Conservation (phyloP, 1,140 invertebrate genomes). For the Chironomus striatipennis region DNA sequence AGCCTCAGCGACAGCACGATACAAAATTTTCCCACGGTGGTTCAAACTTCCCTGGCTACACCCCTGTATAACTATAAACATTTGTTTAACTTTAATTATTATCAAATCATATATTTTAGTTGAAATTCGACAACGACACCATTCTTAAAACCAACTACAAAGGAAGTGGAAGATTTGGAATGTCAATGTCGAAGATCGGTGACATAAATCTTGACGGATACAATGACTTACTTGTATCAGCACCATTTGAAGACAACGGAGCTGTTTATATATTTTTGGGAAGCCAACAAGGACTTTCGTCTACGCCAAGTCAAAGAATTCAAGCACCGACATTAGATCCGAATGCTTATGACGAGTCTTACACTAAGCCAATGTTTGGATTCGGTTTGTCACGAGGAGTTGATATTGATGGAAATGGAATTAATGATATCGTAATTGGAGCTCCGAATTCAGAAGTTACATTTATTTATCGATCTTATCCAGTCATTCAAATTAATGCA, state of each 20-base stretch:
- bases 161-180: conserved; percentile 50
- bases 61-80: no score
- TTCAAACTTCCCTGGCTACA: no score
- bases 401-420: conserved; percentile 54
- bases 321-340: conserved; percentile 30
- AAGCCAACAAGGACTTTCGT: conserved; percentile 44
- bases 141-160: conserved; percentile 40
- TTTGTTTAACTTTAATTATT: no score
- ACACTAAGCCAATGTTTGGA: conserved; percentile 42
- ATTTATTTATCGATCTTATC: conserved; percentile 48
- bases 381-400: conserved; percentile 52
- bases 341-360: conserved; percentile 29
- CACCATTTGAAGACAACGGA: conserved; percentile 56
- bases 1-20: no score
- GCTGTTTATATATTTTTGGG: conserved; percentile 59
- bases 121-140: no score
- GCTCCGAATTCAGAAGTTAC: conserved; percentile 48
- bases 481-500: conserved; percentile 42
- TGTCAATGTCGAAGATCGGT: conserved; percentile 48
- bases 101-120: no score
- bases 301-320: conserved; percentile 42
- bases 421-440: conserved; percentile 56
- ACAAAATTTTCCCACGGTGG: no score
- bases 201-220: conserved; percentile 58
- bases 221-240: conserved; percentile 56